Evolutionary conservation across 1,140 invertebrate genomes (phyloP), one percentile per base, ranked within the genome.

Genomic region (Arctopsyche grandis): DNA sequence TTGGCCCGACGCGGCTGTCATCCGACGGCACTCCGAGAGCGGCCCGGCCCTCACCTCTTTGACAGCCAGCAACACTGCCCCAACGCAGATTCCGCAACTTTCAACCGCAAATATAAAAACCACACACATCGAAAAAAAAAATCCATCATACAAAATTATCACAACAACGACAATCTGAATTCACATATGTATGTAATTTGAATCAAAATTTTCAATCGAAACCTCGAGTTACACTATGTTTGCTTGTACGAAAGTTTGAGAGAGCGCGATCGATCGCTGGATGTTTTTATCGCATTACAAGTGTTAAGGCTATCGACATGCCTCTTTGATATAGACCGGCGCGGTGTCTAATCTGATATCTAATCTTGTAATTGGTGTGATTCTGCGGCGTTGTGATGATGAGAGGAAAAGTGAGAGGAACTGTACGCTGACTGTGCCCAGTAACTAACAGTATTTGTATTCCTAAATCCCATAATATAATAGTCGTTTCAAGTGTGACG

Each of bases 301-400:
- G 71, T 58, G 46, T 77, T 69, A 58, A 52, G 63, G 60, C 44
- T 77, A 77, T 77, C 66, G 75, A 77, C 75, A 77, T 77, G 63
- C 29, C 58, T 77, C 56, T 78, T 78, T 70, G 66, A 71, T 76
- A 71, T 78, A 16, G 24, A 60, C 77, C 75, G 63, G 63, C 56
- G 63, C 56, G 48, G 0, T 56, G 66, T 70, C 69, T 78, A 71
- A 78, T 78, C 77, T 73, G 77, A 70, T 73, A 70, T 71, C 69
- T 78, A 60, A 78, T 78, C 77, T 60, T 78, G 77, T 78, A 78
- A 78, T 78, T 78, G 77, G 77, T 70, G 74, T 56, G 58, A 52
- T 63, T 60, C 48, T 52, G 52, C 22, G 14, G 46, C 22, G 52
- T 69, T 69, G 75, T 69, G 75, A 77, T 52, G 58, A 77, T 66